Conservation (phyloP, 1,140 invertebrate species). For the Tetranychus urticae region DNA sequence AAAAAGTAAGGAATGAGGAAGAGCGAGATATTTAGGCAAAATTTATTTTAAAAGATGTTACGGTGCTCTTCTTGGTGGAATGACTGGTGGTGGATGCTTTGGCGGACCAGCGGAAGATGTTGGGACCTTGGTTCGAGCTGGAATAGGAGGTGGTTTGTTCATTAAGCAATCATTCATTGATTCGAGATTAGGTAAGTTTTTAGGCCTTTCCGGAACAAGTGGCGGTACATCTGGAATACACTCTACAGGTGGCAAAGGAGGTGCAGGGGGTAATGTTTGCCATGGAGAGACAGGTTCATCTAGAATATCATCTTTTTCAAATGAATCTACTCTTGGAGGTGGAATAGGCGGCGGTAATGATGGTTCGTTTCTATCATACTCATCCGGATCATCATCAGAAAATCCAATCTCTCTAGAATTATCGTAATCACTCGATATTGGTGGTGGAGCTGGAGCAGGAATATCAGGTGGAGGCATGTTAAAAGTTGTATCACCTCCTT, state of each 20-base stretch:
- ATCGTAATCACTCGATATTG: background rate
- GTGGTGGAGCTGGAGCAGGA: background rate
- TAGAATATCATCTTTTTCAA: background rate
- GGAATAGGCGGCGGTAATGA: conserved; percentile 1
- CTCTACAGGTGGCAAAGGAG: background rate
- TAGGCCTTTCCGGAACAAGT: conserved; percentile 3
- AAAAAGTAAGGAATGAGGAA: no score
- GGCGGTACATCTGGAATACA: background rate
- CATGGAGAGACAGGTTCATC: background rate
- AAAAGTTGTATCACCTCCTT: background rate
- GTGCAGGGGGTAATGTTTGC: background rate
- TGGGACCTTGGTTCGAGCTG: background rate
- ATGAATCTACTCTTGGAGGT: background rate
- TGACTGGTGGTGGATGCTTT: background rate
- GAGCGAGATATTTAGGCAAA: no score
- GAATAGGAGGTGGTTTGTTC: conserved; percentile 1
- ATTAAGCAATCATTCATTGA: background rate
- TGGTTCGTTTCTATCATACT: background rate
- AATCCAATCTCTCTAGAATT: background rate
- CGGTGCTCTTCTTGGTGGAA: background rate
- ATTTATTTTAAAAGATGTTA: background rate
- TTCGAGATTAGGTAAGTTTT: background rate
- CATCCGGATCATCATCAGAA: background rate
- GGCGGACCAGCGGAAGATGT: background rate
- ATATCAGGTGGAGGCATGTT: conserved; percentile 1